Percentiles rank a stretch among this genome's conserved stretches.
These are phyloP conservation scores for Abscondita cerata DNA, from an alignment of 2,888 invertebrate species.

Conservation along the genomic window DNA sequence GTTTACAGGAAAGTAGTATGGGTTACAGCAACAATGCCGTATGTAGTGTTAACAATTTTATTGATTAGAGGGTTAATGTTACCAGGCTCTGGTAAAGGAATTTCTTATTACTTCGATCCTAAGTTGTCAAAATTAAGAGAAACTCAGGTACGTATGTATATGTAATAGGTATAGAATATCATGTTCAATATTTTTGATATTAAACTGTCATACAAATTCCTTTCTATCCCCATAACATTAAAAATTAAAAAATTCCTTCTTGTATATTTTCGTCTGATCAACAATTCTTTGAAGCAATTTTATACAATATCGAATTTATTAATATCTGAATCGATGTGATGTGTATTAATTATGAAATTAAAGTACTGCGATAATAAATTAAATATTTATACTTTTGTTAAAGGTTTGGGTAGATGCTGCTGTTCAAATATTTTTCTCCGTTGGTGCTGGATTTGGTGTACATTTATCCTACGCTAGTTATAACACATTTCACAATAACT, in stretches of 20 bases:
- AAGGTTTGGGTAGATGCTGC: slow-evolving; percentile 92
- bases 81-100: slow-evolving; percentile 79
- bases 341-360: too few relatives aligned
- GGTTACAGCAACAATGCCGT: slow-evolving; percentile 86
- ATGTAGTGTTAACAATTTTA: slow-evolving; percentile 80
- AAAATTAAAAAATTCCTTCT: too few relatives aligned
- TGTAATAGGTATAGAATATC: too few relatives aligned
- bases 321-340: too few relatives aligned
- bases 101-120: slow-evolving; percentile 80
- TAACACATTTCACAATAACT: slow-evolving; percentile 87
- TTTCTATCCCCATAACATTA: too few relatives aligned
- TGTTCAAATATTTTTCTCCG: slow-evolving; percentile 86
- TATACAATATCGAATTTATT: too few relatives aligned
- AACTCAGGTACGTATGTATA: slow-evolving; percentile 67
- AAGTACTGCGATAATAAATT: too few relatives aligned
- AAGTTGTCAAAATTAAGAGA: slow-evolving; percentile 72
- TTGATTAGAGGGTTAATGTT: slow-evolving; percentile 76
- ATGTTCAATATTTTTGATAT: too few relatives aligned
- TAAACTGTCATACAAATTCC: too few relatives aligned
- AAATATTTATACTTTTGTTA: too few relatives aligned
- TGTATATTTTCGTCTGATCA: too few relatives aligned
- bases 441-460: slow-evolving; percentile 86
- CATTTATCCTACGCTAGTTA: slow-evolving; percentile 87
- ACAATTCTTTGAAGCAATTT: too few relatives aligned
- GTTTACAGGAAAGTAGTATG: slow-evolving; percentile 78